phyloP scores from a whole-genome alignment of 2,888 invertebrate species.

The Heteropelma amictum region DNA sequence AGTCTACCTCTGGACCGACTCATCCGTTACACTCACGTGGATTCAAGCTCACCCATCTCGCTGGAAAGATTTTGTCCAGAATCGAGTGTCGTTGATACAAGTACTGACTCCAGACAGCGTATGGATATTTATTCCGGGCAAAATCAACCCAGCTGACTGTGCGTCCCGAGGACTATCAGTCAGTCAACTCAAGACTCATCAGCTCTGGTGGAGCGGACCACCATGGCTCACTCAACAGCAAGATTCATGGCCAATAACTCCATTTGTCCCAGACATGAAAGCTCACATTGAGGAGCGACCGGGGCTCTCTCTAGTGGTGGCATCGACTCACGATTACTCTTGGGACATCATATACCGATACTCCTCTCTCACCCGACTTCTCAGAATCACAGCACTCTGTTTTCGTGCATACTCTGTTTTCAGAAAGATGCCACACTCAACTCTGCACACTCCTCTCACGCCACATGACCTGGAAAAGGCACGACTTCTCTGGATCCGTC shows the following conservation, averaged over 20 bases:
- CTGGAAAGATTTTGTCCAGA: conserved; percentile 59
- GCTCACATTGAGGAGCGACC: background rate
- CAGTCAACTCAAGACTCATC: background rate
- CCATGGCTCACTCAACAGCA: background rate
- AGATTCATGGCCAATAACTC: background rate
- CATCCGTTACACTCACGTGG: conserved; percentile 46
- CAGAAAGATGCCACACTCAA: background rate
- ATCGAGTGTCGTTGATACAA: conserved; percentile 60
- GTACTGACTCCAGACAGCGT: conserved; percentile 9
- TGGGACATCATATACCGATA: background rate
- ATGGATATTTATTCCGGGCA: conserved; percentile 33
- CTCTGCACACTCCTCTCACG: background rate
- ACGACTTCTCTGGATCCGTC: background rate
- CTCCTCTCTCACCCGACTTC: background rate
- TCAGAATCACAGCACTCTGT: background rate
- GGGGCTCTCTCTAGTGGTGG: background rate
- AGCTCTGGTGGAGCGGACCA: conserved; percentile 23
- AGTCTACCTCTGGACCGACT: conserved; percentile 47
- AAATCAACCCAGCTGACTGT: conserved; percentile 40
- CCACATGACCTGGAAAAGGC: conserved; percentile 1
- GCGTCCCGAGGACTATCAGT: conserved; percentile 22
- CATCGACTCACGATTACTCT: background rate
- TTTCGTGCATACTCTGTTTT: background rate
- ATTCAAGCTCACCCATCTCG: conserved; percentile 54
- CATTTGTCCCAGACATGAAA: background rate